Evolutionary conservation across 2,888 invertebrate genomes (phyloP), one percentile per base, ranked within the genome.

Genomic region (Calameuta pallipes): DNA sequence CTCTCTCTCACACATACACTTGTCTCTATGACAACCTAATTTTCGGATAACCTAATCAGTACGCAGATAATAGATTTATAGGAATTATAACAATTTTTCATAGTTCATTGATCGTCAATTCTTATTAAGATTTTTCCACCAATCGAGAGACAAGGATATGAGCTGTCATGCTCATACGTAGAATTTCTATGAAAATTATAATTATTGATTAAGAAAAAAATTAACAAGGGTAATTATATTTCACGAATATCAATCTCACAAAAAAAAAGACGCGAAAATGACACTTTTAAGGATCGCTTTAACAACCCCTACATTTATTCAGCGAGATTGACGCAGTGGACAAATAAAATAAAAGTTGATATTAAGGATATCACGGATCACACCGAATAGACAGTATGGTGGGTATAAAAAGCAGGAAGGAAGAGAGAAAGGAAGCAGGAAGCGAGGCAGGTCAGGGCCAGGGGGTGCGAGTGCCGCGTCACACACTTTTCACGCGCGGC

Each of bases 401-500:
- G 33, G 15, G 9, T 34, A 71, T 31, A 34, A 71, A 34, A 31
- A 9, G 34, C 13, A 71, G 71, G 34, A 34, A 71, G 71, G 9
- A 34, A 71, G 71, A 71, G 71, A 31, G 31, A 71, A 34, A 71
- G 71, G 23, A 34, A 31, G 71, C 71, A 75, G 76, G 69, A 75
- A 78, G 71, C 81, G 70, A 74, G 76, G 74, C 74, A 74, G 74
- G 76, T 75, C 31, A 41, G 36, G 75, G 56, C 74, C 71, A 37
- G 76, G 73, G 68, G 82, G 56, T 56, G 56, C 56, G 56, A 69
- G 75, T 71, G 41, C 82, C 79, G 82, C 77, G 82, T 84, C 84
- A 83, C 84, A 84, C 85, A 87, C 85, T 87, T 88, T 88, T 86
- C 83, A 85, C 85, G 83, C 84, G 76, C 76, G 68, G 37, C 75